Evolutionary conservation across 1,140 invertebrate genomes (phyloP), one percentile per base, ranked within the genome.

Genomic region (Trachelipus rathkii): DNA sequence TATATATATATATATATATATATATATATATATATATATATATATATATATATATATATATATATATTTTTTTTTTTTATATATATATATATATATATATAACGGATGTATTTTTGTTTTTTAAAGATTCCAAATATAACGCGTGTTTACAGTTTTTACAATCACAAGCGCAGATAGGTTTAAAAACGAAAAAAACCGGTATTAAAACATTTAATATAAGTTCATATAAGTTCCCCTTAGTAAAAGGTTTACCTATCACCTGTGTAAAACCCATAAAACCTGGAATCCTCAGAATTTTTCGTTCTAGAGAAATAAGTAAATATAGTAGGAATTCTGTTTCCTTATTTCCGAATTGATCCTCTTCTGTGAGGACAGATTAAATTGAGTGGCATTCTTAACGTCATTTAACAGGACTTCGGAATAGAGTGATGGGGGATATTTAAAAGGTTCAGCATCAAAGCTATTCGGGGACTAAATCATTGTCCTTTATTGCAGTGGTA

Each of bases 1-100:
- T 60, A 60, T 60, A 60, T 60, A 60, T 60, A 60, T 60, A 60
- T 60, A 60, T 60, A 60, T 60, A 60, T 60, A 60, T 60, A 60
- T 60, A 60, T 60, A 60, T 60, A 60, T 60, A 60, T 60, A 60
- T 60, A 60, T 60, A 60, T 60, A 60, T 60, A 60, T 60, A 60
- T 60, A 60, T 60, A 60, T 60, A 60, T 60, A 60, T 60, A 60
- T 60, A 60, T 60, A 60, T 60, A 60, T 60, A 60, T 60, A 60
- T 60, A 60, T 60, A 60, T 60, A 60, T n/a, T n/a, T n/a, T n/a
- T n/a, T n/a, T n/a, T n/a, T n/a, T n/a, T n/a, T 60, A 60, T 60
- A 60, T 60, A 60, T 60, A 60, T 60, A 60, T 60, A 60, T 60
- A 33, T 33, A 33, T 33, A 33, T 33, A 33, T 33, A 33, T 33